Conservation (phyloP, 2,113 vertebrate genomes). For the Scalopus aquaticus region DNA sequence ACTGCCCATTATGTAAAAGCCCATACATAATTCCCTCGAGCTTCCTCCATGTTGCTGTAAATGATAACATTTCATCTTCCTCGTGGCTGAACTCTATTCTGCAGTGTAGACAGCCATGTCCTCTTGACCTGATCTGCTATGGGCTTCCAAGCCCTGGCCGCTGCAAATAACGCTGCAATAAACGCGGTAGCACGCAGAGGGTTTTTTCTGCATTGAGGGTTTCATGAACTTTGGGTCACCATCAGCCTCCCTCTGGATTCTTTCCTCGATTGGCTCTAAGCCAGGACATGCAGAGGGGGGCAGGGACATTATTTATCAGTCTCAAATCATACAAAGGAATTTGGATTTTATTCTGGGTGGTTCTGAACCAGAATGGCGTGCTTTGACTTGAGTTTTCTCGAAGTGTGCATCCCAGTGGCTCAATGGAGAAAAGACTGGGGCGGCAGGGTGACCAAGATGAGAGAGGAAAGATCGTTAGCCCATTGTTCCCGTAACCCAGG, state of each 20-base stretch:
- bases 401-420: neutral
- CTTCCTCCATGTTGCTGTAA: too few species aligned
- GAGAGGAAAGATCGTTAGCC: neutral
- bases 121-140: too few species aligned
- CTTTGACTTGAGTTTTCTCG: neutral
- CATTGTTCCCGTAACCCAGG: neutral
- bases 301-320: rapidly evolving
- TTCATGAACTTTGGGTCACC: neutral
- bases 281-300: neutral
- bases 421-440: rapidly evolving
- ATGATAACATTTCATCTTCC: too few species aligned
- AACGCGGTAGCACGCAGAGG: too few species aligned
- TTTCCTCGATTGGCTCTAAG: neutral
- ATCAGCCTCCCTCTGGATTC: neutral
- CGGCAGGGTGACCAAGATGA: neutral
- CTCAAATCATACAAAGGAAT: neutral
- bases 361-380: neutral
- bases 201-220: too few species aligned
- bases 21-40: too few species aligned
- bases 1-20: too few species aligned
- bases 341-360: neutral
- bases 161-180: too few species aligned
- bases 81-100: too few species aligned
- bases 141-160: too few species aligned
- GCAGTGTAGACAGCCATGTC: too few species aligned